Percentiles rank a stretch among this genome's conserved stretches.
These are phyloP conservation scores for Somateria mollissima DNA, from an alignment of 2,797 vertebrate genomes.

Conservation along the genomic window DNA sequence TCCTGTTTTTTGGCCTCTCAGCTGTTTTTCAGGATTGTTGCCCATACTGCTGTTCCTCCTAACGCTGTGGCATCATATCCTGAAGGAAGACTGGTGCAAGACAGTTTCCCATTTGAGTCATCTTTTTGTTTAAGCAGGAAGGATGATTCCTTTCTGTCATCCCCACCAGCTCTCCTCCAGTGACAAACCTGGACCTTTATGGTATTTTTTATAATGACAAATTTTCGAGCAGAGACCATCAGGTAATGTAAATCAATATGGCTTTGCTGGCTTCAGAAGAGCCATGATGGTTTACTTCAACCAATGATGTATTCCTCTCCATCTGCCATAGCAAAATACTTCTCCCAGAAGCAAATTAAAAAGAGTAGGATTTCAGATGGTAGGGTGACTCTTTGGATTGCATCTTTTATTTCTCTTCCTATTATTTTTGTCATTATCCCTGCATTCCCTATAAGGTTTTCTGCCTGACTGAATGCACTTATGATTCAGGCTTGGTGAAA, in stretches of 20 bases:
- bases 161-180: neutral
- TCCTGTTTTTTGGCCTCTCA: neutral
- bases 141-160: neutral
- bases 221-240: conserved; percentile 37
- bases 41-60: neutral
- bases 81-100: neutral
- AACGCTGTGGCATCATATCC: neutral
- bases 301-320: neutral
- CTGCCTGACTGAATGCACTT: neutral
- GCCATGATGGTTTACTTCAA: conserved; percentile 23
- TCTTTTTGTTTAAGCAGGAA: conserved; percentile 24
- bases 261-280: conserved; percentile 24
- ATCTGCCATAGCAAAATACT: neutral
- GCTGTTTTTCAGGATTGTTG: neutral
- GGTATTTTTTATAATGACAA: conserved; percentile 25
- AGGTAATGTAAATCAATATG: conserved; percentile 36
- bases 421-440: conserved; percentile 33
- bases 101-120: conserved; percentile 19
- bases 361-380: neutral
- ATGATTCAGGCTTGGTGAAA: conserved; percentile 15
- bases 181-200: conserved; percentile 28
- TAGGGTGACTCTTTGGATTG: neutral
- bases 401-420: conserved; percentile 17
- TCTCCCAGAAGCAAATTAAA: conserved; percentile 16
- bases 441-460: neutral